phyloP scores from a whole-genome alignment of 2,888 invertebrate genomes.

The Luperina nickerlii region DNA sequence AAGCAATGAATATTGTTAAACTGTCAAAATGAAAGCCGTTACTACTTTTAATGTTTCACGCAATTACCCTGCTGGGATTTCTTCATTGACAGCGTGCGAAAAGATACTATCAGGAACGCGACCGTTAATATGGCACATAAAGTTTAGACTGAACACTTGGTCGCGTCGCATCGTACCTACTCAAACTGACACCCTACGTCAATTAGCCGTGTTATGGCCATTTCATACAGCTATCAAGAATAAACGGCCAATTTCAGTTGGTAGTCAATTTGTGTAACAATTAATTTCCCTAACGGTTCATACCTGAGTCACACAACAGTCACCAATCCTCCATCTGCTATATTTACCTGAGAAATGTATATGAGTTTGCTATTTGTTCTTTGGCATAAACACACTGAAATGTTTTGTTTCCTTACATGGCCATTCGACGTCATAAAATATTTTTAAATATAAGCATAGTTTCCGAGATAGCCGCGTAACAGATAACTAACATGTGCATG shows the following conservation, averaged over 20 bases:
- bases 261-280: not conserved
- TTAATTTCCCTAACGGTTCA: no score
- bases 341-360: not conserved
- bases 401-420: constrained; percentile 8
- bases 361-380: not conserved
- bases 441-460: constrained; percentile 1
- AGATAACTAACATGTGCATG: constrained; percentile 21
- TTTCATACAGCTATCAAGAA: not conserved
- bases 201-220: not conserved
- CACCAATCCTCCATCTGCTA: not conserved
- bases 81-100: no score
- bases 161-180: not conserved
- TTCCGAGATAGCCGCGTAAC: constrained; percentile 21
- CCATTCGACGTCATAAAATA: constrained; percentile 7
- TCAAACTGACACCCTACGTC: not conserved
- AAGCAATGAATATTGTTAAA: no score
- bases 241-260: not conserved
- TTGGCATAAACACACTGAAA: not conserved
- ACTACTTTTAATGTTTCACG: no score
- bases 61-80: no score
- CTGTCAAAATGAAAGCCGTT: no score
- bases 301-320: not conserved
- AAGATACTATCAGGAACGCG: no score
- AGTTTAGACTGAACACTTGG: no score
- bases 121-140: no score